A percentile compares a stretch with the other conserved stretches of the same genome.
Conservation (phyloP, 92 coral and sea anemone genomes). For the Porites lobata region DNA sequence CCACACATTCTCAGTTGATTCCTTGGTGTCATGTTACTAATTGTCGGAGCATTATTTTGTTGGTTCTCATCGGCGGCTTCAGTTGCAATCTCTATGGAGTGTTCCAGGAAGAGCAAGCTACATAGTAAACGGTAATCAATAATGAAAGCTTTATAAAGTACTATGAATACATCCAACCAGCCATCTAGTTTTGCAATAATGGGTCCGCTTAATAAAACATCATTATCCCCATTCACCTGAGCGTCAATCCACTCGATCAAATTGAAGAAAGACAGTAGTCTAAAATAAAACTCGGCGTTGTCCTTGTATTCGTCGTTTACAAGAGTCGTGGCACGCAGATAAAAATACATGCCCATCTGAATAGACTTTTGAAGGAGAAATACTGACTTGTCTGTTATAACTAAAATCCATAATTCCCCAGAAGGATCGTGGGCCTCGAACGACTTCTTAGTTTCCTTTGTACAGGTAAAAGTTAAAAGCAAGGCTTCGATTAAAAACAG, state of each 20-base stretch:
- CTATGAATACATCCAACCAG: constrained; percentile 30
- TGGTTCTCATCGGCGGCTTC: background rate
- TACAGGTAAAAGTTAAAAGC: background rate
- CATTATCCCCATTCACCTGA: constrained; percentile 54
- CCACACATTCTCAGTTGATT: constrained; percentile 16
- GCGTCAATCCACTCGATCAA: constrained; percentile 79
- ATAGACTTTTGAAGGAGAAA: constrained; percentile 39
- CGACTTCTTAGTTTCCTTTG: background rate
- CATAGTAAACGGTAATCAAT: constrained; percentile 72
- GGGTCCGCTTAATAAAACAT: constrained; percentile 38
- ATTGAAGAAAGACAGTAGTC: constrained; percentile 63
- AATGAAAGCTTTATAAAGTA: constrained; percentile 56
- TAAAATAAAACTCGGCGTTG: constrained; percentile 45
- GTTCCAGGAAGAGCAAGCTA: constrained; percentile 68
- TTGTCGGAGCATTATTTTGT: background rate
- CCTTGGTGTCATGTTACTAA: constrained; percentile 4
- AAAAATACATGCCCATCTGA: constrained; percentile 40
- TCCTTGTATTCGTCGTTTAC: background rate
- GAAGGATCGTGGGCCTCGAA: background rate
- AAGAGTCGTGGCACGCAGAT: constrained; percentile 24
- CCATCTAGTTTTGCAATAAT: constrained; percentile 1
- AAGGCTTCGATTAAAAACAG: constrained; percentile 26
- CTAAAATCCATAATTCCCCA: background rate
- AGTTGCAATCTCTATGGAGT: constrained; percentile 42
- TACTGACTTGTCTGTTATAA: constrained; percentile 1